These are phyloP conservation scores for Nettapus auritus DNA, from an alignment of 2,113 vertebrate species.

Conservation along the genomic window DNA sequence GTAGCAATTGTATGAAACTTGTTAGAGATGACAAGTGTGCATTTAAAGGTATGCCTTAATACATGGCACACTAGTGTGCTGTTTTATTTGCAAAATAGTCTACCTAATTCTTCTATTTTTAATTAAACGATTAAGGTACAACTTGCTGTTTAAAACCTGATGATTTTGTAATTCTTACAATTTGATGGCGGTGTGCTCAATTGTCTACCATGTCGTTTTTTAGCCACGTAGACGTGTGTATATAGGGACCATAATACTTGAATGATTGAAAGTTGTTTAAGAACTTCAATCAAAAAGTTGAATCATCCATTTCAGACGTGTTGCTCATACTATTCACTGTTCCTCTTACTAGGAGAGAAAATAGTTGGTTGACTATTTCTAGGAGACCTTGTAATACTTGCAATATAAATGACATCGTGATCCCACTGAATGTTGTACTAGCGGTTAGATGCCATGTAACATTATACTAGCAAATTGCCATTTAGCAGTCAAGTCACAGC, in stretches of 20 bases:
- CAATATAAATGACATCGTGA: neutral
- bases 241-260: constrained; percentile 78
- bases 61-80: constrained; percentile 74
- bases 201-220: constrained; percentile 72
- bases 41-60: constrained; percentile 75
- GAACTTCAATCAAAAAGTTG: constrained; percentile 43
- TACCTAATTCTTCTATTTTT: constrained; percentile 82
- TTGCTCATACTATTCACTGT: constrained; percentile 59
- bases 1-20: constrained; percentile 80
- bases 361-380: constrained; percentile 71
- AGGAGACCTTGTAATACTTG: constrained; percentile 53
- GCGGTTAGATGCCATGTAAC: constrained; percentile 40
- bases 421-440: constrained; percentile 24
- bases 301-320: constrained; percentile 47
- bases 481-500: constrained; percentile 53
- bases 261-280: constrained; percentile 60
- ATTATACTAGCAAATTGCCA: constrained; percentile 47
- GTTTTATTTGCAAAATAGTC: constrained; percentile 77
- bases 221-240: constrained; percentile 56
- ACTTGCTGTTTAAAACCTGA: constrained; percentile 75
- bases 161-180: constrained; percentile 76
- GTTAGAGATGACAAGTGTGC: constrained; percentile 69
- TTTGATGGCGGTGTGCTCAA: constrained; percentile 72
- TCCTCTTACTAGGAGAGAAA: constrained; percentile 60
- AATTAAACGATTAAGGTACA: constrained; percentile 77